Conservation (phyloP, 2,113 vertebrate genomes). For the Hypocryptadius cinnamomeus region DNA sequence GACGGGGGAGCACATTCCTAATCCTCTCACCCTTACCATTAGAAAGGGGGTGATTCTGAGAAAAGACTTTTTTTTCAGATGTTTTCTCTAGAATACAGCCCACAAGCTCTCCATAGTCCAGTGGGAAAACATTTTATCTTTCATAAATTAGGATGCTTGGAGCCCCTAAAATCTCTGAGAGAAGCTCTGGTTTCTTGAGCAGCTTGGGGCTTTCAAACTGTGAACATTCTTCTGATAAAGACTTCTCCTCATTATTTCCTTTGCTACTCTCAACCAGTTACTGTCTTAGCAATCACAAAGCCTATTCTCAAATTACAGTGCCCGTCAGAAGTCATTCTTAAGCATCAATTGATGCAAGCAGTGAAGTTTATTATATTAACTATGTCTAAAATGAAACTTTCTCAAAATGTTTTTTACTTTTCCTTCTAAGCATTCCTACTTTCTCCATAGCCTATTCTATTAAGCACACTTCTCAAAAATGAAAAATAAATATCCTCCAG, state of each 20-base stretch:
- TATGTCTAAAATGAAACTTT: background rate
- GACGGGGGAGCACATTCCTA: background rate
- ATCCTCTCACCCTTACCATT: background rate
- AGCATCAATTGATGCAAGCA: background rate
- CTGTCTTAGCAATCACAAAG: background rate
- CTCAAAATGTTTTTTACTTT: background rate
- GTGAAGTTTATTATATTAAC: background rate
- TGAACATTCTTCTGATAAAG: background rate
- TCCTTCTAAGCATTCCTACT: background rate
- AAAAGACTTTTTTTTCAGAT: background rate
- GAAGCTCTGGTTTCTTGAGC: background rate
- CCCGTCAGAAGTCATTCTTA: background rate
- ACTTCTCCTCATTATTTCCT: background rate
- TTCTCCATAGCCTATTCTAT: background rate
- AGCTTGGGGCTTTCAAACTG: background rate
- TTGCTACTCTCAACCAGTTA: background rate
- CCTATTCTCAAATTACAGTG: background rate
- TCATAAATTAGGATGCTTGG: background rate
- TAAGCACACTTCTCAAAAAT: background rate
- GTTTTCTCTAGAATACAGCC: background rate
- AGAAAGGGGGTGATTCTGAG: background rate
- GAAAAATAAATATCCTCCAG: background rate
- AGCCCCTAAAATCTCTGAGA: background rate
- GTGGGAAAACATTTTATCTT: background rate
- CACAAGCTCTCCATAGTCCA: background rate